A percentile compares a stretch with the other conserved stretches of the same genome.
These are phyloP conservation scores for Trematomus loennbergii DNA, from an alignment of 2,113 vertebrate species.

Conservation along the genomic window DNA sequence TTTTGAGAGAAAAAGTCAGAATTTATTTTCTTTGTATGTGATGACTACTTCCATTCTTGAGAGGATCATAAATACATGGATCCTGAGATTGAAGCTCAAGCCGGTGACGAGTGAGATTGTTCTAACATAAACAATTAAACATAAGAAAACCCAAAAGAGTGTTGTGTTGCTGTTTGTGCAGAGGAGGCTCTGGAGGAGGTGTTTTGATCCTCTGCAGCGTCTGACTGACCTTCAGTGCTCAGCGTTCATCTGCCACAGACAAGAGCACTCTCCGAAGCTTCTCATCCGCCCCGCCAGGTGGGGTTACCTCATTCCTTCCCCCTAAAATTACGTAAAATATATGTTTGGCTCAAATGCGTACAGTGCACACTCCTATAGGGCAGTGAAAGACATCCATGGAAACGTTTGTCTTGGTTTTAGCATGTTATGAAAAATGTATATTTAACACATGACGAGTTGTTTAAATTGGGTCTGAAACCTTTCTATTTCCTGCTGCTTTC, in stretches of 20 bases:
- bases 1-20: too few relatives aligned
- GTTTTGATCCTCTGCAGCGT: constrained; percentile 85
- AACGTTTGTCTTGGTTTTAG: background rate
- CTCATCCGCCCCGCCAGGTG: constrained; percentile 89
- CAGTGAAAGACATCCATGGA: background rate
- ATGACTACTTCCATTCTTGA: too few relatives aligned
- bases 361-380: background rate
- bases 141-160: too few relatives aligned
- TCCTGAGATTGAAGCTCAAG: too few relatives aligned
- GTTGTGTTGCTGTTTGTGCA: constrained; percentile 52
- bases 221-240: constrained; percentile 50
- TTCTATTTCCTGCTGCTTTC: too few relatives aligned
- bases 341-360: background rate
- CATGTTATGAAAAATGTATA: background rate
- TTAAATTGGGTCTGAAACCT: too few relatives aligned
- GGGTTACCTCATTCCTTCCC: background rate
- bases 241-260: constrained; percentile 83
- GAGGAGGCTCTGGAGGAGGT: constrained; percentile 78
- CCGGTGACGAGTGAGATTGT: too few relatives aligned
- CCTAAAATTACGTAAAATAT: background rate
- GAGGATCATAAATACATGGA: too few relatives aligned
- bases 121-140: too few relatives aligned
- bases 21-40: too few relatives aligned
- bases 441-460: too few relatives aligned
- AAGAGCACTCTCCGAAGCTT: constrained; percentile 80